Percentiles rank a stretch among this genome's conserved stretches.
Conservation (phyloP, 2,888 invertebrate species). For the Mythimna pallens region DNA sequence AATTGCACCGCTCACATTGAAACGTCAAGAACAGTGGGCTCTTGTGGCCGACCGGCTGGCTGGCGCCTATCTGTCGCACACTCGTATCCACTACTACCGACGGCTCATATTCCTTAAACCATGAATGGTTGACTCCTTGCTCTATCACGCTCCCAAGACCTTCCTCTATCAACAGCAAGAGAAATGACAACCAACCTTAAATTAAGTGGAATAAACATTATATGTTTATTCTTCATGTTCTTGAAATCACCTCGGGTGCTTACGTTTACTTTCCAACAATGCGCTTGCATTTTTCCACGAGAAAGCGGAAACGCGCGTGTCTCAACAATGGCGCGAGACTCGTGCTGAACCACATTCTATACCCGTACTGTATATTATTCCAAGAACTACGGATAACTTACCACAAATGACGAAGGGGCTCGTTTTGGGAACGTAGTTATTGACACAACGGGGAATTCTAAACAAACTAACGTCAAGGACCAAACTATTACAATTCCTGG, state of each 20-base stretch:
- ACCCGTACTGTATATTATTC: constrained; percentile 84
- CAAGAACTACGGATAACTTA: constrained; percentile 78
- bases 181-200: constrained; percentile 14
- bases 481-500: constrained; percentile 33
- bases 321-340: constrained; percentile 85
- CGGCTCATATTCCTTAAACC: constrained; percentile 44
- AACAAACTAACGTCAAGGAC: constrained; percentile 52
- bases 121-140: constrained; percentile 23
- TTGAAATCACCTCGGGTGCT: constrained; percentile 73
- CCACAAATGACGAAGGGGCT: constrained; percentile 48
- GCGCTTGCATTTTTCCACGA: constrained; percentile 89
- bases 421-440: constrained; percentile 59
- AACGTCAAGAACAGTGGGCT: constrained; percentile 81
- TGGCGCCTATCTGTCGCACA: constrained; percentile 79
- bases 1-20: constrained; percentile 76
- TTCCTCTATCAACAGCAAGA: constrained; percentile 19
- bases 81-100: constrained; percentile 51
- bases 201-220: constrained; percentile 36
- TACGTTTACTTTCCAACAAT: constrained; percentile 86
- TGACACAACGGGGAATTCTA: constrained; percentile 56
- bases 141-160: constrained; percentile 43
- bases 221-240: constrained; percentile 65
- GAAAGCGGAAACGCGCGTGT: constrained; percentile 90
- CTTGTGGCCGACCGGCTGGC: constrained; percentile 74
- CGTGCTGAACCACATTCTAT: constrained; percentile 85